A percentile compares a stretch with the other conserved stretches of the same genome.
phyloP scores from a whole-genome alignment of 2,888 invertebrate genomes.

The Sthenelais limicola region DNA sequence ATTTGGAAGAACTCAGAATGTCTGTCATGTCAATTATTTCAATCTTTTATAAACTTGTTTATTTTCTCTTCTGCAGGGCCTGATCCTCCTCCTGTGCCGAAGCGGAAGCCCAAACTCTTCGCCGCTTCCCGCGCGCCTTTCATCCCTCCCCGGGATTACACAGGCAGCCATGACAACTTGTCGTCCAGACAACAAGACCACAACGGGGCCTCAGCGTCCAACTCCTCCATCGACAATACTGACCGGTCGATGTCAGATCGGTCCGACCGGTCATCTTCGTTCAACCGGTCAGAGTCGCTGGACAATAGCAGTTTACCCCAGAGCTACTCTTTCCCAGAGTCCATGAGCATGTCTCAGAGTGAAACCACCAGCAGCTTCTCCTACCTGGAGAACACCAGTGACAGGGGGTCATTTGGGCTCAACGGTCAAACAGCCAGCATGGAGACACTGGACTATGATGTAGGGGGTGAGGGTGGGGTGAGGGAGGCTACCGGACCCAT shows the following conservation, averaged over 20 bases:
- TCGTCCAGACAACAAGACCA: slow-evolving; percentile 2
- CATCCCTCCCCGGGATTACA: slow-evolving; percentile 11
- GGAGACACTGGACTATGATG: slow-evolving; percentile 14
- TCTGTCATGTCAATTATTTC: too few species aligned
- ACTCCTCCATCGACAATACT: slow-evolving; percentile 14
- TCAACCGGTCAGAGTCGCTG: slow-evolving; percentile 31
- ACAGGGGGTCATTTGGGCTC: background rate
- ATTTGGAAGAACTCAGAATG: too few species aligned
- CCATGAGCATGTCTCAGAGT: slow-evolving; percentile 35
- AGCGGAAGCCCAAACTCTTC: slow-evolving; percentile 30
- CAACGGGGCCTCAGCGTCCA: background rate
- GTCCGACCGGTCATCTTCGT: slow-evolving; percentile 33
- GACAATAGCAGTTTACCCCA: slow-evolving; percentile 27
- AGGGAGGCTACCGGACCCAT: background rate
- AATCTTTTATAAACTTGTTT: too few species aligned
- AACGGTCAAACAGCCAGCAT: slow-evolving; percentile 25
- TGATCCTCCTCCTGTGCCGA: slow-evolving; percentile 16
- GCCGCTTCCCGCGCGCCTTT: slow-evolving; percentile 1
- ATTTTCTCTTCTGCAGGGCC: slow-evolving; percentile 26
- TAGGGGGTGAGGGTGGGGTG: background rate
- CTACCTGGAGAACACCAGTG: slow-evolving; percentile 15
- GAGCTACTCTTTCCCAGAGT: slow-evolving; percentile 35
- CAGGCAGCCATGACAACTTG: slow-evolving; percentile 31
- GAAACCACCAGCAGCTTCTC: slow-evolving; percentile 33
- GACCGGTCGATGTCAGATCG: slow-evolving; percentile 32